phyloP scores from a whole-genome alignment of 2,888 invertebrate species.

The Sisyra terminalis region DNA sequence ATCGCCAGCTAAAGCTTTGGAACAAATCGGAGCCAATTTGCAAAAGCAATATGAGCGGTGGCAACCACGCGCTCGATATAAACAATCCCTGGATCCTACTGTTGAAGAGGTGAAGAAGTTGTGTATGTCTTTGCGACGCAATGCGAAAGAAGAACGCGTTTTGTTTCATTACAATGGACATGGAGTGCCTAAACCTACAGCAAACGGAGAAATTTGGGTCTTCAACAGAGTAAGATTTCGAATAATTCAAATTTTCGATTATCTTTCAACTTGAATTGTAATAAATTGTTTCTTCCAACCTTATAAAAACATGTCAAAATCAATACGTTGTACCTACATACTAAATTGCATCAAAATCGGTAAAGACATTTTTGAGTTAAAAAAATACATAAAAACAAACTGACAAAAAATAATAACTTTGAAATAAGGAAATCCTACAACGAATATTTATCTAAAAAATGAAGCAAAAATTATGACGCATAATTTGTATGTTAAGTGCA shows the following conservation, averaged over 20 bases:
- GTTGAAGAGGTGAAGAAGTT: slow-evolving; percentile 96
- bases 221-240: slow-evolving; percentile 77
- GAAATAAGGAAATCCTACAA: too few species aligned
- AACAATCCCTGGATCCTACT: slow-evolving; percentile 93
- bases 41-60: slow-evolving; percentile 97
- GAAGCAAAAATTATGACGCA: too few species aligned
- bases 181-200: slow-evolving; percentile 94
- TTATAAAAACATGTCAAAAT: too few species aligned
- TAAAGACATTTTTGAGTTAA: too few species aligned
- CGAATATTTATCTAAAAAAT: too few species aligned
- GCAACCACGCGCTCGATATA: slow-evolving; percentile 96
- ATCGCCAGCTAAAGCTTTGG: slow-evolving; percentile 82
- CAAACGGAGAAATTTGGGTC: slow-evolving; percentile 98
- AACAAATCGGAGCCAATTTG: slow-evolving; percentile 76
- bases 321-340: too few species aligned
- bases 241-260: not conserved
- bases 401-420: too few species aligned
- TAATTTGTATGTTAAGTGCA: too few species aligned
- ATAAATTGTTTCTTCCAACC: too few species aligned
- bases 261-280: too few species aligned
- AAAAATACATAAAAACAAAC: too few species aligned
- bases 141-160: slow-evolving; percentile 96
- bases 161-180: slow-evolving; percentile 99
- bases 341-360: too few species aligned
- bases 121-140: slow-evolving; percentile 82